Evolutionary conservation across 2,797 vertebrate genomes (phyloP), one percentile per base, ranked within the genome.

Genomic region (Paedocypris micromegethes): DNA sequence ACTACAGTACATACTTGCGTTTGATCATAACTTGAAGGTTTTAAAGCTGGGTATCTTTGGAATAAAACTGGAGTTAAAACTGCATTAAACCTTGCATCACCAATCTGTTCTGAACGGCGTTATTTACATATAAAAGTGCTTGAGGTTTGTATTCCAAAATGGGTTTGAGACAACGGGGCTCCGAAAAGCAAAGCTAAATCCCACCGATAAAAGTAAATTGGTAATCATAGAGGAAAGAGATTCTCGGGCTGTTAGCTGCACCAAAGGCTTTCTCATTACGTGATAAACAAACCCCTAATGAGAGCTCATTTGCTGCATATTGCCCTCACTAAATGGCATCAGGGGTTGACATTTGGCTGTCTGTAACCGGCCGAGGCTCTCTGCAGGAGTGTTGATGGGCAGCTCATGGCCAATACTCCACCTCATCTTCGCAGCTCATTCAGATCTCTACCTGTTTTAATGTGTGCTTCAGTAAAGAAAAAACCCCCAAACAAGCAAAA

Each of bases 251-350:
- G 44, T 80, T 58, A 73, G 75, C 68, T 64, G 69, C 64, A 77
- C 81, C 75, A 79, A 80, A 79, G 78, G 72, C 74, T 76, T 77
- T 70, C 74, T 73, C 38, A 65, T 75, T 74, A 84, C 73, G 75
- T 81, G 72, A 64, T 76, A 82, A 84, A 82, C 82, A 83, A 84
- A 85, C 72, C 77, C 75, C 70, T 73, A 72, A 84, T 84, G 73
- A 81, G 78, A 80, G 75, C 80, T 85, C 72, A 81, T 84, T 84
- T 85, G 79, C 79, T 84, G 70, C 75, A 79, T 73, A 73, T 67
- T 67, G 72, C 73, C 74, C 72, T 70, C 72, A 58, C 69, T 75
- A 72, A 79, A 78, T 79, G 72, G 64, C 76, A 81, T 69, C 76
- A 62, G 73, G 74, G 64, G 66, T 57, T 80, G 77, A 80, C 76